These are phyloP conservation scores for Myotis pilosus DNA, from an alignment of 2,797 vertebrate genomes.

Conservation along the genomic window DNA sequence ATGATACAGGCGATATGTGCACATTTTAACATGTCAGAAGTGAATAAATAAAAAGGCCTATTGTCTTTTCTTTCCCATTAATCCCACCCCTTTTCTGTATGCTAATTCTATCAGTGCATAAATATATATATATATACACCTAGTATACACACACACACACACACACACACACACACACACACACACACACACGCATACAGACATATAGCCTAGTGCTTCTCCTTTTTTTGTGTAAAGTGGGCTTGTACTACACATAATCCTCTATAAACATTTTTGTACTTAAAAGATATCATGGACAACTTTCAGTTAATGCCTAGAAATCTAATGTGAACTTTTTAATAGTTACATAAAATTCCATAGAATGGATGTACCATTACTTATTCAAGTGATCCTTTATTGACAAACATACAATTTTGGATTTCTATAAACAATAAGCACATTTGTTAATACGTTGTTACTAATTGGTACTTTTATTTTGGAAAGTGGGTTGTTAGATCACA, in stretches of 20 bases:
- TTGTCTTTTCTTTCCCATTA: not conserved
- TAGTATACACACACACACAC: not conserved
- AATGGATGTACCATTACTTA: not conserved
- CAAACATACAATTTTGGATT: not conserved
- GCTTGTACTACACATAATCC: not conserved
- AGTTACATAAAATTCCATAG: not conserved
- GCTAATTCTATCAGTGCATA: not conserved
- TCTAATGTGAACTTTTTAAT: not conserved
- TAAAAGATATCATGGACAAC: not conserved
- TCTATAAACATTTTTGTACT: not conserved
- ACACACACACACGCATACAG: not conserved
- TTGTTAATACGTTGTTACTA: not conserved
- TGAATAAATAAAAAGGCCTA: not conserved
- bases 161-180: not conserved
- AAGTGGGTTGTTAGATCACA: not conserved
- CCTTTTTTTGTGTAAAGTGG: not conserved
- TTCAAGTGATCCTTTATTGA: not conserved
- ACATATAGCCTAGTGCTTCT: not conserved
- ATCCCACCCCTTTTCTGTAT: not conserved
- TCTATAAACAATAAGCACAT: not conserved
- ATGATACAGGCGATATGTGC: not conserved
- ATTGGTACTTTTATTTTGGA: not conserved
- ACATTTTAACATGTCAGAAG: not conserved
- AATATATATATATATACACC: not conserved
- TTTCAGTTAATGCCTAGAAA: not conserved